These are phyloP conservation scores for Eospalax fontanierii DNA, from an alignment of 2,797 vertebrate species.

Conservation along the genomic window DNA sequence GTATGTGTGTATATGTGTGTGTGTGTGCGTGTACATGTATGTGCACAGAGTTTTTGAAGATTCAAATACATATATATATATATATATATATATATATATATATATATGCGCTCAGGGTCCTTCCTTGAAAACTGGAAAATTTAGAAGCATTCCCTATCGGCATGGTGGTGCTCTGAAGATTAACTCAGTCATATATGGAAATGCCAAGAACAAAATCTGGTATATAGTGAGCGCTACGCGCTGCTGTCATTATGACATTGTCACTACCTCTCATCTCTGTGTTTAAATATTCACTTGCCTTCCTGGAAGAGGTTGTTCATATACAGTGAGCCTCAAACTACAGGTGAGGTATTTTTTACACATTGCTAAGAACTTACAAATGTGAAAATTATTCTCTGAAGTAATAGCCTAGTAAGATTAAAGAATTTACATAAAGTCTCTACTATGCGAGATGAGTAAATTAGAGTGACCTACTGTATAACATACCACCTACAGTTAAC, in stretches of 20 bases:
- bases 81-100: too few relatives aligned
- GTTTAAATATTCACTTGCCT: not conserved
- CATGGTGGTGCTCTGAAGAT: not conserved
- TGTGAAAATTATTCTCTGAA: too few relatives aligned
- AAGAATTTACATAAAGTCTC: not conserved
- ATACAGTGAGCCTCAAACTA: not conserved
- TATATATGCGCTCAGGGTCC: not conserved
- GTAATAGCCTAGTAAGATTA: not conserved
- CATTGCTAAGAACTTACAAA: too few relatives aligned
- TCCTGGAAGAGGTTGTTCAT: constrained; percentile 24
- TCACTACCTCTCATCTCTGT: not conserved
- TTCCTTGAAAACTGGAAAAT: not conserved
- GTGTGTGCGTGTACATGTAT: not conserved
- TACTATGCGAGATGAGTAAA: not conserved
- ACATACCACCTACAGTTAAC: not conserved
- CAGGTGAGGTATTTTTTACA: not conserved
- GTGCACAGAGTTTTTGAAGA: not conserved
- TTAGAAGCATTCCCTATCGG: not conserved
- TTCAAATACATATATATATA: not conserved
- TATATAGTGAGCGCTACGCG: not conserved
- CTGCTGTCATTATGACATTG: not conserved
- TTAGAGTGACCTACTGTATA: not conserved
- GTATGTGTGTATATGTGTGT: too few relatives aligned
- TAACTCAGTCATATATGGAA: not conserved
- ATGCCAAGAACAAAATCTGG: not conserved